phyloP scores from a whole-genome alignment of 2,888 invertebrate genomes.

The Shargacucullia verbasci region DNA sequence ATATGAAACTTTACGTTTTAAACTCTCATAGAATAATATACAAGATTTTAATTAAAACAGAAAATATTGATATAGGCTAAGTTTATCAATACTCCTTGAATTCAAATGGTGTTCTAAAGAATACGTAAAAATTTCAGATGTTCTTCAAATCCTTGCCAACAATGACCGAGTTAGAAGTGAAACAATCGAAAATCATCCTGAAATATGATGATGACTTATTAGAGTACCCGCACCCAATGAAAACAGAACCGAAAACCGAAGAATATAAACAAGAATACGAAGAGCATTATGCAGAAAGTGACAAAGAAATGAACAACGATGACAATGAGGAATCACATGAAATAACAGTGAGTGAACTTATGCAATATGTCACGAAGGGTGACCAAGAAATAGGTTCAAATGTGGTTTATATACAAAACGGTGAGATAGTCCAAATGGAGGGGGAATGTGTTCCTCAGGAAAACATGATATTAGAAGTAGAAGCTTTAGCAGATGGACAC shows the following conservation, averaged over 20 bases:
- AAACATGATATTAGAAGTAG: conserved; percentile 33
- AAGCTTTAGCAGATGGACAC: conserved; percentile 14
- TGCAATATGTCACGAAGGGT: conserved; percentile 30
- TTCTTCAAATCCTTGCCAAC: conserved; percentile 77
- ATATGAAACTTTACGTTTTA: too few relatives aligned
- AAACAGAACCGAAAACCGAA: conserved; percentile 6
- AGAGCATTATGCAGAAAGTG: not conserved
- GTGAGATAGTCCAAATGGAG: conserved; percentile 29
- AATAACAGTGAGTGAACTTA: conserved; percentile 26
- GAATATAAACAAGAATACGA: conserved; percentile 4
- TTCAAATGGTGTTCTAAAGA: too few relatives aligned
- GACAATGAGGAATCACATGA: conserved; percentile 9
- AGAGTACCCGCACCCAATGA: not conserved
- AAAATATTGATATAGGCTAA: too few relatives aligned
- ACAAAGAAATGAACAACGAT: not conserved
- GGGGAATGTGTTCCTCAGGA: not conserved
- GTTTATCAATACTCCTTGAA: too few relatives aligned
- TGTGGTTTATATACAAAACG: conserved; percentile 45
- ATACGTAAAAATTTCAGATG: conserved; percentile 70
- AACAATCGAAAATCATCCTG: conserved; percentile 67
- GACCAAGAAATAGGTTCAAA: conserved; percentile 16
- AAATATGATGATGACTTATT: conserved; percentile 48
- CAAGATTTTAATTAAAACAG: too few relatives aligned
- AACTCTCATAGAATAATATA: too few relatives aligned
- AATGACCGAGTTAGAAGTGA: conserved; percentile 67